Conservation (phyloP, 2,888 invertebrate species). For the Drosophila hawaiiensis region DNA sequence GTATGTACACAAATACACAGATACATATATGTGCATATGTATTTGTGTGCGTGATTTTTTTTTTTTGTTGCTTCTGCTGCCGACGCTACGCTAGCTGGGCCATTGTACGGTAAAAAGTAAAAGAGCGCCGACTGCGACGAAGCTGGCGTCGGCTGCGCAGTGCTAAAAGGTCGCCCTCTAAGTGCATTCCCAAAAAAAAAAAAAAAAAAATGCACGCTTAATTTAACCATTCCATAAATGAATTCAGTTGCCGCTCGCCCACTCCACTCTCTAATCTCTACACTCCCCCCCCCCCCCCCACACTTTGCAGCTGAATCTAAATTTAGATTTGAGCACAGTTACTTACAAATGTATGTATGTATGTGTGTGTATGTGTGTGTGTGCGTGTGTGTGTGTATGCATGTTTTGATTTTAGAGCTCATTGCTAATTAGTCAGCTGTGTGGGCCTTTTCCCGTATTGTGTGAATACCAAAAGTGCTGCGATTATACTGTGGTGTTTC, state of each 20-base stretch:
- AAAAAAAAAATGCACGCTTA: conserved; percentile 22
- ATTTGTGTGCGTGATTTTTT: conserved; percentile 20
- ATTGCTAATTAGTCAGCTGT: conserved; percentile 67
- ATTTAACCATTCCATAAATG: conserved; percentile 24
- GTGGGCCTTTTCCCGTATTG: conserved; percentile 46
- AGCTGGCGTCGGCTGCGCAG: conserved; percentile 63
- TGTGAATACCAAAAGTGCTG: conserved; percentile 21
- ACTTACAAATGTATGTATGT: background rate
- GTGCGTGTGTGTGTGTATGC: background rate
- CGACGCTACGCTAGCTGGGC: conserved; percentile 46
- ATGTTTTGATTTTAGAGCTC: conserved; percentile 38
- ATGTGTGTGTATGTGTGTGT: background rate
- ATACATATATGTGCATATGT: conserved; percentile 29
- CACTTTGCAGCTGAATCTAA: conserved; percentile 43
- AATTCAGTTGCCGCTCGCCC: conserved; percentile 13
- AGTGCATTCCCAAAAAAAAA: conserved; percentile 66
- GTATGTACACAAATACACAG: conserved; percentile 1
- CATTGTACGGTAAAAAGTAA: conserved; percentile 58
- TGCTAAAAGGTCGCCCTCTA: conserved; percentile 63
- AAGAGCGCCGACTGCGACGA: conserved; percentile 22
- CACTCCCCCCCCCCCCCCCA: no score
- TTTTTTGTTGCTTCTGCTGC: conserved; percentile 25
- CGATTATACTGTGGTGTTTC: conserved; percentile 14
- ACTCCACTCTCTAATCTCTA: conserved; percentile 3
- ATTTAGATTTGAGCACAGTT: conserved; percentile 15